Base-by-base conservation (phyloP, 2,888 invertebrate species). In the Drosophila bunnanda region DNA sequence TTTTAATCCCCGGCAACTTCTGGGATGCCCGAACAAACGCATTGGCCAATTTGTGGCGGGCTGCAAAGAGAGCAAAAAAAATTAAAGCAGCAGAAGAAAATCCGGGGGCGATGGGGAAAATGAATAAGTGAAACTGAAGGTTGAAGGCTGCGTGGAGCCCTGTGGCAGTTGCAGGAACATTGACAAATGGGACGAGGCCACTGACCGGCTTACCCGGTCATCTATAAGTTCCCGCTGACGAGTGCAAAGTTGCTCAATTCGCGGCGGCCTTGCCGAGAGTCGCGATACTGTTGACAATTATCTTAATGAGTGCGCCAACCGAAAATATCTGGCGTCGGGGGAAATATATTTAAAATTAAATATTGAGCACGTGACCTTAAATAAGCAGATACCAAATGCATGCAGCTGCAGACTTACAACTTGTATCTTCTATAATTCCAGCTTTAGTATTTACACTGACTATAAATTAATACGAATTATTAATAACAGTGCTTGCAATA, bases 11-110 rank as follows among this genome's bases (percentile, higher is more conserved):
- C 52, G 52, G 56, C 56, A 46, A 43, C 61, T 44, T 60, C 34
- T 43, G 39, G 39, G 56, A 46, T 46, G 50, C 56, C 38, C 48
- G 76, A 74, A 61, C 76, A 72, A 75, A 79, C 76, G 80, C 78
- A 78, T 76, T 78, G 84, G 82, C 85, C 82, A 85, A 82, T 82
- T 82, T 84, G 71, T 41, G 71, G 59, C 73, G 54, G 65, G 73
- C 64, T 36, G 66, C 54, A 78, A 71, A 30, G 8, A 12, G 44
- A 30, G 38, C 39, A 17, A 55, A 44, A 39, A 65, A 48, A 43
- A 43, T 55, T 17, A 38, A 34, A 41, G 44, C 15, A 20, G 17
- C 12, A 50, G 28, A 38, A 53, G 38, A 64, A 68, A 61, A 68
- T 43, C 41, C 55, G 48, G 20, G 46, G 50, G 28, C 61, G 46